Evolutionary conservation across 2,797 vertebrate species (phyloP).

Genomic region (Coregonus suidteri): DNA sequence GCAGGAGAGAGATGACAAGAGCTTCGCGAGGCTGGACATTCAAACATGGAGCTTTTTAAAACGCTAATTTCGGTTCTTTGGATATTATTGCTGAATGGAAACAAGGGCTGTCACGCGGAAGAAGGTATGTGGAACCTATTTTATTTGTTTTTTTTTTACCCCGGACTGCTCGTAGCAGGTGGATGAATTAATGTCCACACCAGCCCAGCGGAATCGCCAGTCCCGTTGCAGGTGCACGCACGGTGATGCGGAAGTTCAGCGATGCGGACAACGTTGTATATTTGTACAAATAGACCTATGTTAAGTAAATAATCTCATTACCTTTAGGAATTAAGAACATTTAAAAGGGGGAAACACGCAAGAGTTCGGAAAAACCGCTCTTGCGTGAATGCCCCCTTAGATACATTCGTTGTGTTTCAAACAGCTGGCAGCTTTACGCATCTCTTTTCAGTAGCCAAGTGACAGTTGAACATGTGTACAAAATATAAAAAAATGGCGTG

Average conservation of each 20-base stretch:
- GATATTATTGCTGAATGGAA: constrained; percentile 72
- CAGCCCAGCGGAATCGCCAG: not conserved
- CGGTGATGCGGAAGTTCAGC: not conserved
- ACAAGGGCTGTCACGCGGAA: constrained; percentile 59
- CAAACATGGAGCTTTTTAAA: constrained; percentile 77
- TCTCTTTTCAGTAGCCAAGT: not conserved
- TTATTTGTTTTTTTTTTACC: not conserved
- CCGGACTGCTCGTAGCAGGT: constrained; percentile 11
- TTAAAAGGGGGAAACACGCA: too few relatives aligned
- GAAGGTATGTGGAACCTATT: constrained; percentile 69
- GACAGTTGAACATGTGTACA: not conserved
- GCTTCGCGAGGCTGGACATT: constrained; percentile 67
- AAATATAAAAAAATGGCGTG: not conserved
- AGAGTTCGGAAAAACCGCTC: too few relatives aligned
- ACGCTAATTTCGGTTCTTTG: constrained; percentile 70
- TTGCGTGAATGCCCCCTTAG: too few relatives aligned
- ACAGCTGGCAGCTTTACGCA: not conserved
- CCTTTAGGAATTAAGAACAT: too few relatives aligned
- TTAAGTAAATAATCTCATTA: too few relatives aligned
- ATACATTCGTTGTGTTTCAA: not conserved
- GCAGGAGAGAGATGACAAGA: constrained; percentile 76
- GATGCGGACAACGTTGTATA: not conserved
- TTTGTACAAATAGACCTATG: not conserved
- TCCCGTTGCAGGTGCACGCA: not conserved
- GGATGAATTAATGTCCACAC: not conserved